Evolutionary conservation across 2,113 vertebrate genomes (phyloP), one percentile per base, ranked within the genome.

Genomic region (Strigops habroptila): DNA sequence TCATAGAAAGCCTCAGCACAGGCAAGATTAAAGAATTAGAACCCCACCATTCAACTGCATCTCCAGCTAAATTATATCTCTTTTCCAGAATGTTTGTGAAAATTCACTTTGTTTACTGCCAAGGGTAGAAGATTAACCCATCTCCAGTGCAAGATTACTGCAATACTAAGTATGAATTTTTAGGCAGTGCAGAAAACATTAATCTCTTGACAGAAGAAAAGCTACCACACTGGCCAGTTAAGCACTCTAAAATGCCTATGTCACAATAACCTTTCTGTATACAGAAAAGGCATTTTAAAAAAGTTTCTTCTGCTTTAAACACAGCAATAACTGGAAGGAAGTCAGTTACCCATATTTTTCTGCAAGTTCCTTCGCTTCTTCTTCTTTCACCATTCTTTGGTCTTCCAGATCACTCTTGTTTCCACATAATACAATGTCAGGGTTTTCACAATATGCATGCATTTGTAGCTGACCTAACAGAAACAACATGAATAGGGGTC

Each of bases 401-500:
- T 99, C 99, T 18, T 98, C 97, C 93, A 99, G 97, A 93, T 99
- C 99, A 89, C 98, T 98, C 96, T 99, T 99, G 97, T 99, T 99
- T 51, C 99, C 99, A 94, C 99, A 99, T 43, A 99, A 93, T 24
- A 99, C 98, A 30, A 99, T 98, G 79, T 99, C 99, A 19, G 99
- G 99, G 96, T 98, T 99, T 96, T 99, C 99, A 83, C 99, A 99
- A 95, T 99, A 99, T 0, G 99, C 99, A 3, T 99, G 99, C 94
- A 98, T 98, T 97, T 99, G 99, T 81, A 99, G 97, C 97, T 99
- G 99, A 97, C 99, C 99, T 99, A 94, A 37, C 52, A 91, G 94
- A 39, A 93, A 48, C 68, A 75, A 78, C 22, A 77, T 0, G 24
- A 88, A 73, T 14, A 91, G 23, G 24, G 31, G 46, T 94, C 93